Evolutionary conservation across 2,888 invertebrate species (phyloP), one percentile per base, ranked within the genome.

Genomic region (Pandemis heparana): DNA sequence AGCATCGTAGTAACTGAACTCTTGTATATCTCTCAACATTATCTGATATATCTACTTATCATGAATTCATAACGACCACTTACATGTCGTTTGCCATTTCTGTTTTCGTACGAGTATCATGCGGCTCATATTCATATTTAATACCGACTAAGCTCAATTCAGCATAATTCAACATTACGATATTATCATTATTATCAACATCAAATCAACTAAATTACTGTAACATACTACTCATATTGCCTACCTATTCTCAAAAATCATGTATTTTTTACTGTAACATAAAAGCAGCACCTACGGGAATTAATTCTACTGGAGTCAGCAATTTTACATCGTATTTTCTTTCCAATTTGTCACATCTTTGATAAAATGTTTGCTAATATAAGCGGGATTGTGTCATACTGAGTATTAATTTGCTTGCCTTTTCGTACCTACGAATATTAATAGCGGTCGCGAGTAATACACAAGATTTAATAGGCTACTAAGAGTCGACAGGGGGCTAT

Each of bases 401-500:
- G 41, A 18, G 38, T n/a, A 64, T 48, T 48, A 64, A 73, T 68
- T 65, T 59, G 56, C 60, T 74, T 75, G 69, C 74, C 68, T 71
- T 73, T 76, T 76, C 72, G 68, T 71, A 73, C 73, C 75, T 71
- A 73, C 75, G 71, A 75, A 72, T 76, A 72, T 78, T 77, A 79
- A 79, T 78, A 65, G 77, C 76, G 71, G 72, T 77, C 77, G 60
- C 75, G 77, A 74, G 73, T 72, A 74, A 71, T 75, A 64, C 63
- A 69, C 69, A 70, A 77, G 72, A 76, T 78, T 82, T 79, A 79
- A 78, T 78, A 79, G 77, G 67, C 72, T 66, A 70, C 79, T 79
- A 75, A 77, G 75, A 79, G 80, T 79, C 75, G 79, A 76, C 81
- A 77, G 79, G 79, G 79, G 79, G 76, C 78, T 80, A 79, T 83